phyloP scores from a whole-genome alignment of 2,797 vertebrate genomes.

The Cirrhinus mrigala region DNA sequence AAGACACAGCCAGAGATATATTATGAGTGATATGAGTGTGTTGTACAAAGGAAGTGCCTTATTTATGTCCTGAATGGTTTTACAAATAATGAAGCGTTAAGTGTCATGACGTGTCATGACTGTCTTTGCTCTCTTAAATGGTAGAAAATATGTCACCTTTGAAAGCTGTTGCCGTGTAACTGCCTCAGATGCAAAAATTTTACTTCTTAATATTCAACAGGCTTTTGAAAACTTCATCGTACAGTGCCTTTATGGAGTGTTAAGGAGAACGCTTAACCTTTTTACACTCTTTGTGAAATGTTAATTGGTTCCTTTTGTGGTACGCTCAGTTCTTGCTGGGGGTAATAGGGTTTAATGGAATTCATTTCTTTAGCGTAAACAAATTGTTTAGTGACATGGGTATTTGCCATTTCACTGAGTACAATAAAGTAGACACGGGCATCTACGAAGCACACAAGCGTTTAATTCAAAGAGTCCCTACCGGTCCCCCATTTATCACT shows the following conservation, averaged over 20 bases:
- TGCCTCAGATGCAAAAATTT: not conserved
- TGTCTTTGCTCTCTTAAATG: slow-evolving; percentile 35
- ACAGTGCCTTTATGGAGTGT: slow-evolving; percentile 45
- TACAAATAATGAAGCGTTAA: slow-evolving; percentile 47
- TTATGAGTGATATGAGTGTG: slow-evolving; percentile 33
- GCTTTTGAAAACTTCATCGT: slow-evolving; percentile 58
- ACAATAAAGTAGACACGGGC: slow-evolving; percentile 20
- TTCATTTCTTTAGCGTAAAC: slow-evolving; percentile 55
- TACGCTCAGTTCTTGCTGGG: slow-evolving; percentile 39
- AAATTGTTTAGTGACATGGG: slow-evolving; percentile 53
- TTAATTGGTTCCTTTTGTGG: slow-evolving; percentile 56
- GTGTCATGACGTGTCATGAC: slow-evolving; percentile 57
- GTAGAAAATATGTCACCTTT: slow-evolving; percentile 23
- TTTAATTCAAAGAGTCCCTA: slow-evolving; percentile 36
- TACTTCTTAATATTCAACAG: slow-evolving; percentile 42
- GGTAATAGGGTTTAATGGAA: slow-evolving; percentile 57
- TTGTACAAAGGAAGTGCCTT: slow-evolving; percentile 39
- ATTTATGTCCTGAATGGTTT: slow-evolving; percentile 47
- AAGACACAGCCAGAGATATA: slow-evolving; percentile 59
- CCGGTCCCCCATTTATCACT: slow-evolving; percentile 36
- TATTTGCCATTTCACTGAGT: slow-evolving; percentile 47
- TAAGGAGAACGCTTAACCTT: slow-evolving; percentile 56
- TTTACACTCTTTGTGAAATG: slow-evolving; percentile 53
- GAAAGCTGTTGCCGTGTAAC: not conserved
- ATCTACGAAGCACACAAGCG: slow-evolving; percentile 19